These are phyloP conservation scores for Burhinus oedicnemus DNA, from an alignment of 2,113 vertebrate genomes.

Conservation along the genomic window DNA sequence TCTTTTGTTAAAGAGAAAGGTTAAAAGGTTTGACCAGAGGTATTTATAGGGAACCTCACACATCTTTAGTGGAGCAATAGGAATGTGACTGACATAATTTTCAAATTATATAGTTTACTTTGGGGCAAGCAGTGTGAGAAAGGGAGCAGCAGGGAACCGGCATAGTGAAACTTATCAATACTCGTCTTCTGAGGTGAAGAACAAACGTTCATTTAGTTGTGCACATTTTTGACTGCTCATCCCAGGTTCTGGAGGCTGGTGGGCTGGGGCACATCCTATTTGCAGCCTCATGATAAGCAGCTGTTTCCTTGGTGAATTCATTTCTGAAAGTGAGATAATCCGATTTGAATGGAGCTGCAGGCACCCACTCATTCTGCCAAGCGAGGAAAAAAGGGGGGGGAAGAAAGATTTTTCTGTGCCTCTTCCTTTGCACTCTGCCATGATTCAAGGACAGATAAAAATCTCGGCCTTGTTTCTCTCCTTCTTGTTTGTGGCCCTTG, in stretches of 20 bases:
- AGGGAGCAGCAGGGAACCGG: background rate
- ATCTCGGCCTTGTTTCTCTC: background rate
- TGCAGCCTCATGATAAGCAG: constrained; percentile 4
- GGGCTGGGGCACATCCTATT: background rate
- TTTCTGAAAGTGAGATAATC: constrained; percentile 59
- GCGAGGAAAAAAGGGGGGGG: accelerated
- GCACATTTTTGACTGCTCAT: background rate
- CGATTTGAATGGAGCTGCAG: constrained; percentile 2
- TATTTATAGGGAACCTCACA: background rate
- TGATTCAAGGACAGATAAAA: constrained; percentile 46
- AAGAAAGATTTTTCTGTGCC: background rate
- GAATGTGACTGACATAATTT: background rate
- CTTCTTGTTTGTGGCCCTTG: background rate
- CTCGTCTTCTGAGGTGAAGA: background rate
- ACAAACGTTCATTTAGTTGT: background rate
- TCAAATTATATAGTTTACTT: background rate
- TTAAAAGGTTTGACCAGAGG: background rate
- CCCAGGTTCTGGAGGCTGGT: background rate
- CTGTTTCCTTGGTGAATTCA: constrained; percentile 1
- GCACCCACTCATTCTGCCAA: background rate
- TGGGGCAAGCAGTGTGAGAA: background rate
- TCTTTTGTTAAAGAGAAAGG: background rate
- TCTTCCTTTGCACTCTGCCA: background rate
- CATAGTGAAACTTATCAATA: background rate
- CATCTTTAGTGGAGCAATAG: background rate